Evolutionary conservation across 1,140 invertebrate species (phyloP), one percentile per base, ranked within the genome.

Genomic region (Drosophila hydei): DNA sequence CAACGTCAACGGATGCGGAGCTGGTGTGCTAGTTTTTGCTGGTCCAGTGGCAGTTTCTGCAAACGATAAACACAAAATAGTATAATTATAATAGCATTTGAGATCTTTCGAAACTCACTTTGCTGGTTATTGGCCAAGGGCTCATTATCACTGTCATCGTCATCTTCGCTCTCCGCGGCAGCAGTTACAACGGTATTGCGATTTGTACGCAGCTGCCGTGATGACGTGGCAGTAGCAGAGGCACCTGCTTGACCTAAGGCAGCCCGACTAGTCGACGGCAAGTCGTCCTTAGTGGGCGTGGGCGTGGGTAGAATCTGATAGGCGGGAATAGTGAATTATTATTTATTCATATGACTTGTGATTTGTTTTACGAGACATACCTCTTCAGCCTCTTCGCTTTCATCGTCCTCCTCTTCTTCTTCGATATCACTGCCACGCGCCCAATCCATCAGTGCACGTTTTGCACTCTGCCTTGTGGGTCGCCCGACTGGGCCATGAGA

Each of bases 221-320:
- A 45, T 54, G 80, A 54, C 14, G 21, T 27, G 33, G 55, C 55
- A 5, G 52, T 18, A 33, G 30, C 30, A 23, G 2, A 3, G 21
- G 21, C 21, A 45, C 25, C 4, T 43, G 38, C 48, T 40, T 61
- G 64, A 43, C 55, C 63, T 6, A 78, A 50, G 5, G 87, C 79
- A 19, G 83, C 87, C 3, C 87, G 75, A 58, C 87, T 91, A 11
- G 87, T 90, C 5, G 90, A 91, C 0, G 90, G 90, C 27, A 77
- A 48, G n/a, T 91, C 84, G 3, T 89, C 75, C 40, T 89, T 91
- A n/a, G 83, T 90, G n/a, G 90, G 90, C 6, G 90, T 91, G n/a
- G 90, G 90, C 6, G 90, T 91, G n/a, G 90, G 90, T 60, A 91
- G 71, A 52, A 91, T 91, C 90, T 91, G 38, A n/a, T 38, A 23